phyloP scores from a whole-genome alignment of 2,888 invertebrate species.

The Erebia aethiops region DNA sequence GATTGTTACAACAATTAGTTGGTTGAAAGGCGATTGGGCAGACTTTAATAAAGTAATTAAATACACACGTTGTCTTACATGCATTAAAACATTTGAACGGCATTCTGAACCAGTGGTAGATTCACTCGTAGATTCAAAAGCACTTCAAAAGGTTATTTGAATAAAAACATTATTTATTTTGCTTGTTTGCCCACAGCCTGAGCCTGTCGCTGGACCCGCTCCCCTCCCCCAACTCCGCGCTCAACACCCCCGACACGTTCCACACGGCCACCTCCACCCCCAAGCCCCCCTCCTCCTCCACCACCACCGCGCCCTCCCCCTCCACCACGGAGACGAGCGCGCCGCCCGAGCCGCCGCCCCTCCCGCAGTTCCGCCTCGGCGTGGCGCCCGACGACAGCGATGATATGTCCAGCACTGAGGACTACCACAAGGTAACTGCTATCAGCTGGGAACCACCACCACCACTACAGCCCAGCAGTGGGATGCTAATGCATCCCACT shows the following conservation, averaged over 20 bases:
- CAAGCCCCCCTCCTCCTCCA: constrained; percentile 47
- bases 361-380: constrained; percentile 62
- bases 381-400: constrained; percentile 82
- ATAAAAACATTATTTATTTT: neutral
- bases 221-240: constrained; percentile 71
- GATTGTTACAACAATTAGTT: no score
- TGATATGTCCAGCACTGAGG: constrained; percentile 84
- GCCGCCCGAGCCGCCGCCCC: constrained; percentile 41
- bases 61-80: no score
- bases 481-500: no score
- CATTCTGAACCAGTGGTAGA: no score
- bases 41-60: no score
- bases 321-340: constrained; percentile 44
- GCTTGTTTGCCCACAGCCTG: constrained; percentile 38
- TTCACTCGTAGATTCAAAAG: no score
- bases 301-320: constrained; percentile 47
- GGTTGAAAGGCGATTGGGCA: no score
- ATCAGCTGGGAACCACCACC: no score
- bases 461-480: no score
- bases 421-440: constrained; percentile 72
- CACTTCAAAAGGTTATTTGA: no score
- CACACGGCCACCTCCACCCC: constrained; percentile 85
- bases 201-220: constrained; percentile 88
- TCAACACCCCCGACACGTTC: constrained; percentile 87
- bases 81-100: no score